Evolutionary conservation across 2,888 invertebrate genomes (phyloP).

Genomic region (Mellilla xanthometata): DNA sequence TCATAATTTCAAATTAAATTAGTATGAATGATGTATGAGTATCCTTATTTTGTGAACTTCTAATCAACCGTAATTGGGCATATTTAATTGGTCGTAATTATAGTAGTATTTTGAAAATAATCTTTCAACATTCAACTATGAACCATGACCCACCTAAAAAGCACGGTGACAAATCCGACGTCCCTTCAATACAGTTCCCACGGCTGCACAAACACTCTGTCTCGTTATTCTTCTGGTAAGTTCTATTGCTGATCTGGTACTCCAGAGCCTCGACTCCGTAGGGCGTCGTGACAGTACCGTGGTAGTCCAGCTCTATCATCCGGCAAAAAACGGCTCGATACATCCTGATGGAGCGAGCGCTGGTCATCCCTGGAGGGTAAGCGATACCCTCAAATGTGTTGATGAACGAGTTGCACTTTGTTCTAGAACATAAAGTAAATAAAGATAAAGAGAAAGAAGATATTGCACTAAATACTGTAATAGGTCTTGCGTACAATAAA

Average conservation of each 20-base stretch:
- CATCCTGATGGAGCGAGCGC: constrained; percentile 78
- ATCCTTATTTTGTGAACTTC: too few relatives aligned
- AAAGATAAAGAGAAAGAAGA: too few relatives aligned
- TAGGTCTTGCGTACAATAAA: too few relatives aligned
- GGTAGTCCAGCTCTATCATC: constrained; percentile 75
- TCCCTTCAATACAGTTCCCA: constrained; percentile 78
- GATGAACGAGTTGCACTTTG: constrained; percentile 85
- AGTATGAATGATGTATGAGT: too few relatives aligned
- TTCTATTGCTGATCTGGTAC: constrained; percentile 83
- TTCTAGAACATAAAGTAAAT: constrained; percentile 63
- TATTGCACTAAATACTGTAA: too few relatives aligned
- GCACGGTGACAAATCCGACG: constrained; percentile 87
- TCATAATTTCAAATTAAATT: too few relatives aligned
- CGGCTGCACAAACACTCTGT: constrained; percentile 85
- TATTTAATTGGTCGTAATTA: too few relatives aligned
- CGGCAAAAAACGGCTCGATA: constrained; percentile 91
- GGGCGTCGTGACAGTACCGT: constrained; percentile 33
- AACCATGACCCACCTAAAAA: constrained; percentile 90
- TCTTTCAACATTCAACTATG: too few relatives aligned
- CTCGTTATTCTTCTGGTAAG: constrained; percentile 83
- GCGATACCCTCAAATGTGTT: constrained; percentile 88
- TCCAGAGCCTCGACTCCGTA: constrained; percentile 82
- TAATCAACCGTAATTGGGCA: too few relatives aligned
- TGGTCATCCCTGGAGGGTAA: constrained; percentile 84
- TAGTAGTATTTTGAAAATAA: too few relatives aligned